Base-by-base conservation (phyloP, 2,113 vertebrate species). In the Paratilapia polleni region DNA sequence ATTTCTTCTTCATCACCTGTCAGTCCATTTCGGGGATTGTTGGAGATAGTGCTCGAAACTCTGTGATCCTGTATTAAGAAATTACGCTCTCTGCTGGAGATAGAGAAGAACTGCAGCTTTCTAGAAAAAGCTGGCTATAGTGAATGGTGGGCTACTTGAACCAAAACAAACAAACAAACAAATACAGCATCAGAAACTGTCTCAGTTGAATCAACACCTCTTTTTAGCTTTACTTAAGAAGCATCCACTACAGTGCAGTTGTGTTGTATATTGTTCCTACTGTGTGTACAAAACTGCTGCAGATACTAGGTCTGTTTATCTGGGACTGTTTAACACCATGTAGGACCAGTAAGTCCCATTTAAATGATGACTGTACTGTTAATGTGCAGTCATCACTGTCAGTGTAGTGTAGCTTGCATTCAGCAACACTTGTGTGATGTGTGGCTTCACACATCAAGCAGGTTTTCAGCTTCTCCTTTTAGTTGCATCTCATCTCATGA, bases 11-110 rank as follows among this genome's bases (percentile, higher is more conserved):
- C 0, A 24, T 62, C n/a, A 36, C 58, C 20, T 41, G 31, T 5
- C 28, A 24, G 34, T 58, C 3, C 19, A 52, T 11, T 13, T 31
- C 19, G 15, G 26, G 7, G 20, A 22, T 6, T n/a, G 24, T 2
- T 26, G 28, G 2, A 7, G 24, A 26, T 6, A 26, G 11, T 0
- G 5, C 47, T 63, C 3, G 41, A 54, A 22, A 54, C 13, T 14
- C 31, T 12, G 41, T 54, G 34, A 26, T 66, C 38, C 10, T 58
- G 0, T 28, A 0, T 82, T 14, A 12, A 58, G 20, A 58, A 77
- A 86, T 19, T 12, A 5, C 14, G 52, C 81, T 8, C 78, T 60
- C 87, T 90, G 31, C 75, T 89, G 87, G 83, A 26, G 20, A 26
- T 31, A 73, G 26, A 2, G 10, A 14, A 20, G 26, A 73, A 73